Base-by-base conservation (phyloP, 2,888 invertebrate species). In the Drosophila cognata region DNA sequence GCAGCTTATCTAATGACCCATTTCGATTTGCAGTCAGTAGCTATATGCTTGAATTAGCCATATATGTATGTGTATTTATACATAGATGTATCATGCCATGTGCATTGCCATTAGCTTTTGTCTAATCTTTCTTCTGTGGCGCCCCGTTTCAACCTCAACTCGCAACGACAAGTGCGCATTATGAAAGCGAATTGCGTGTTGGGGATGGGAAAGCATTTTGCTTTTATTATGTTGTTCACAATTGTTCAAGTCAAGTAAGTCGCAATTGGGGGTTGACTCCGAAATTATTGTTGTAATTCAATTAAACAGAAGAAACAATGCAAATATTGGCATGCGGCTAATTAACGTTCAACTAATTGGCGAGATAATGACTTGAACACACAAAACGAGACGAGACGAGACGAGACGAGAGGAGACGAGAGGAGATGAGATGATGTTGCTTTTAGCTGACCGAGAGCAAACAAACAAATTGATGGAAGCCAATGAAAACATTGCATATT, bases 281-380 rank as follows among this genome's bases (percentile, higher is more conserved):
- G 51, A 80, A 72, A 79, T 82, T 71, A 82, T 82, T 68, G 53
- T 73, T 84, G 79, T 71, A 69, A 77, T 70, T 68, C 71, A 74
- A 71, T 69, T 61, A 77, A 80, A 71, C 58, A 73, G 57, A 73
- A 85, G 70, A 71, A 73, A 73, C 77, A 73, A 79, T 77, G 73
- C 79, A 83, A 85, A 81, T 86, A 86, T 81, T 80, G 73, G 58
- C 82, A 73, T 69, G 74, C 57, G 69, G 78, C 78, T 85, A 85
- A 88, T 86, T 86, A 77, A 69, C 77, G 77, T 64, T 70, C 70
- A 72, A 78, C 89, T 86, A 88, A 86, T 86, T 88, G 84, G 56
- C 82, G 33, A 78, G 71, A 77, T 84, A 86, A 88, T 86, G 70
- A 79, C 69, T 84, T 69, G 53, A 71, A 71, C 58, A 74, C 38